Percentiles rank a stretch among this genome's conserved stretches.
phyloP scores from a whole-genome alignment of 53 echinoderm and acorn worm genomes.

The Echinometra lucunter region DNA sequence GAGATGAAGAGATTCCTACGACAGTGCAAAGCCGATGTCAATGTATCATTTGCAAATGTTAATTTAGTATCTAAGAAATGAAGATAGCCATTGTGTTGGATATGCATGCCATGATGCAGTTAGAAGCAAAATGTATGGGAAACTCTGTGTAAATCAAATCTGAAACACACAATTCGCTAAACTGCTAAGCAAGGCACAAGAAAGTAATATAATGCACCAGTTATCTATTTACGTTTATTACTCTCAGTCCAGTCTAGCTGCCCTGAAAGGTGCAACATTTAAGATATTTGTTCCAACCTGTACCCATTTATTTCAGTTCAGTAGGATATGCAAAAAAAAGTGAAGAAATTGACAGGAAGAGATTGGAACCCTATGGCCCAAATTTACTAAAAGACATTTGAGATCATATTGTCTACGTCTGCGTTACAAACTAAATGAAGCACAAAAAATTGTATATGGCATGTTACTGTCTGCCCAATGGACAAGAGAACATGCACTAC shows the following conservation, averaged over 20 bases:
- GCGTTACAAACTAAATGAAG: too few relatives aligned
- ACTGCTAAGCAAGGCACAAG: background rate
- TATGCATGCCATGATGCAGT: background rate
- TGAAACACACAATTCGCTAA: background rate
- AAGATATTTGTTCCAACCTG: background rate
- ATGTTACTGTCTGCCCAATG: too few relatives aligned
- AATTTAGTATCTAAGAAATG: background rate
- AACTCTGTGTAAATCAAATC: background rate
- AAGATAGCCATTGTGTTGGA: background rate
- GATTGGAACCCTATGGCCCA: background rate
- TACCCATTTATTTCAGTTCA: background rate
- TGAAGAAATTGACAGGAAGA: background rate
- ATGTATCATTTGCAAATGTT: constrained; percentile 25
- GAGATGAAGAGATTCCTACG: background rate
- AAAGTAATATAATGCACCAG: background rate
- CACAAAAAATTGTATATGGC: too few relatives aligned
- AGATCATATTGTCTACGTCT: too few relatives aligned
- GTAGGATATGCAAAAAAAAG: background rate
- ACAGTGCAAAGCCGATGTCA: background rate
- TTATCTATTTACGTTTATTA: too few relatives aligned
- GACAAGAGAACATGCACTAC: too few relatives aligned
- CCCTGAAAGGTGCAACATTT: too few relatives aligned
- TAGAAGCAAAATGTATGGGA: background rate
- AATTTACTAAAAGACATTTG: too few relatives aligned
- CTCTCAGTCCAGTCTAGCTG: too few relatives aligned